Evolutionary conservation across 2,888 invertebrate genomes (phyloP).

Genomic region (Enchytraeus crypticus): DNA sequence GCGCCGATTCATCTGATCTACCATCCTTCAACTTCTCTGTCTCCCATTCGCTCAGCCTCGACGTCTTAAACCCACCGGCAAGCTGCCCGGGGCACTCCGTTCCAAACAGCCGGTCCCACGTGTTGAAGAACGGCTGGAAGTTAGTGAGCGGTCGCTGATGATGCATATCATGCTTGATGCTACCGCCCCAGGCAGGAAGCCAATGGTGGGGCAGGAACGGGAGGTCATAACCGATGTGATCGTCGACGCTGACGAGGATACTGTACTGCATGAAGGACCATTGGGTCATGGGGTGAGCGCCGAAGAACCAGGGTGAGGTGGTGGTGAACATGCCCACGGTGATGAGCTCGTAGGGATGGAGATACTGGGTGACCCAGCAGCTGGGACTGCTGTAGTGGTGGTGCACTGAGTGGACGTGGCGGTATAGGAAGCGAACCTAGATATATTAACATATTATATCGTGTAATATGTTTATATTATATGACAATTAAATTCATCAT

Average conservation of each 20-base stretch:
- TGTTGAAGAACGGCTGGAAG: slow-evolving; percentile 51
- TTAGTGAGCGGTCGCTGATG: slow-evolving; percentile 50
- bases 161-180: slow-evolving; percentile 52
- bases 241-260: slow-evolving; percentile 50
- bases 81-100: slow-evolving; percentile 41
- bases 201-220: slow-evolving; percentile 48
- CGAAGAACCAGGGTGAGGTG: slow-evolving; percentile 45
- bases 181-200: slow-evolving; percentile 47
- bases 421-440: slow-evolving; percentile 50
- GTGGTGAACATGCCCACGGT: slow-evolving; percentile 50
- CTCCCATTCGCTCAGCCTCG: slow-evolving; percentile 38
- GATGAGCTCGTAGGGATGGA: slow-evolving; percentile 52
- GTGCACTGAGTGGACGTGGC: slow-evolving; percentile 50
- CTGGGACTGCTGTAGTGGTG: slow-evolving; percentile 50
- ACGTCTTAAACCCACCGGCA: slow-evolving; percentile 39
- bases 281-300: slow-evolving; percentile 48
- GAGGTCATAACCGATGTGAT: slow-evolving; percentile 50
- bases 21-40: slow-evolving; percentile 10
- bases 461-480: too few relatives aligned
- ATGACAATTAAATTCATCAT: too few relatives aligned
- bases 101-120: slow-evolving; percentile 47
- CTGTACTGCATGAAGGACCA: slow-evolving; percentile 49
- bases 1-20: background rate
- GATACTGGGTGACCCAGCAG: slow-evolving; percentile 50
- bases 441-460: too few relatives aligned